Evolutionary conservation across 2,888 invertebrate genomes (phyloP), one percentile per base, ranked within the genome.

Genomic region (Eurytoma californica): DNA sequence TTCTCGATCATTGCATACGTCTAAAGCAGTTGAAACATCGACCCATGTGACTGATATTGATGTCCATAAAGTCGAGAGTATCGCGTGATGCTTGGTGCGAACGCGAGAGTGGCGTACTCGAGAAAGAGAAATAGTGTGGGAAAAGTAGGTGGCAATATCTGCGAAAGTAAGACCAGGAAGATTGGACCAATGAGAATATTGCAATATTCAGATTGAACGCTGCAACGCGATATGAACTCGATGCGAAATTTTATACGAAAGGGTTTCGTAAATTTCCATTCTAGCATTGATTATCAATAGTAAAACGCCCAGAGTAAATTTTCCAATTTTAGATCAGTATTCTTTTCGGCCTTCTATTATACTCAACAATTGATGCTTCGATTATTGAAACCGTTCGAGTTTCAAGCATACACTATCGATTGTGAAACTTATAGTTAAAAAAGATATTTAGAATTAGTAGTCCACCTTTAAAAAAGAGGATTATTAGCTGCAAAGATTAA

Each of bases 201-300:
- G 80, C 82, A 83, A 83, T 82, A 82, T 81, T 72, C 78, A 72
- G 72, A 80, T 80, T 72, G 76, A 80, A 51, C 55, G 55, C 47
- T n/a, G 58, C 14, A 79, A 80, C 57, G 75, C 79, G 79, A 82
- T 82, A 82, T 77, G 51, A 24, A 16, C 75, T 72, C 20, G n/a
- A 69, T 70, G 72, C 74, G 82, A 82, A 80, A 83, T 82, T 82
- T 77, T 79, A 83, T 79, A 82, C 79, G 51, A 61, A 47, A 12
- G 30, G 28, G 49, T 60, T 53, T 24, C 24, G 24, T 24, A 24
- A 24, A 24, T 24, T 24, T 68, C 58, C 60, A 51, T 58, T 51
- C 60, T 51, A 14, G 53, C 49, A 28, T 57, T 28, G 49, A n/a
- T 55, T 75, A 58, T 51, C 58, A 60, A 60, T 18, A 68, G 51